Conservation (phyloP, 2,797 vertebrate species). For the Hyperoplus immaculatus region DNA sequence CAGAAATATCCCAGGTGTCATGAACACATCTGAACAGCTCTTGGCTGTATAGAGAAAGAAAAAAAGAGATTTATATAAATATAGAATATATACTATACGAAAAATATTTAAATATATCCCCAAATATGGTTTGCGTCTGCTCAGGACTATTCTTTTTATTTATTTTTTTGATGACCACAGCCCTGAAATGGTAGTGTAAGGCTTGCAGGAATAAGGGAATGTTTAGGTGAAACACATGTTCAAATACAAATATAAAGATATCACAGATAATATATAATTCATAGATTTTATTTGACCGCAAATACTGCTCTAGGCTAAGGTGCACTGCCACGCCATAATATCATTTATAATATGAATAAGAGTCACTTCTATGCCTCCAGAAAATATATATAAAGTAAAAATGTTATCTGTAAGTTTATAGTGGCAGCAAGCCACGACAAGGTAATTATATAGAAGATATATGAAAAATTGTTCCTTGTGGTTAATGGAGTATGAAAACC, state of each 20-base stretch:
- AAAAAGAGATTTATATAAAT: constrained; percentile 28
- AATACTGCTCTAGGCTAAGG: constrained; percentile 32
- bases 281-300: constrained; percentile 38
- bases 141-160: constrained; percentile 33
- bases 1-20: constrained; percentile 66
- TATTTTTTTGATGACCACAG: constrained; percentile 13
- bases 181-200: constrained; percentile 63
- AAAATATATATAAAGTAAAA: background rate
- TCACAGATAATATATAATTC: constrained; percentile 28
- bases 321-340: constrained; percentile 44
- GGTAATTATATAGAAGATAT: constrained; percentile 9
- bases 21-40: constrained; percentile 53
- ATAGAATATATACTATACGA: constrained; percentile 18
- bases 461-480: constrained; percentile 15
- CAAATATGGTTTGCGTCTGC: constrained; percentile 69
- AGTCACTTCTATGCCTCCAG: constrained; percentile 11
- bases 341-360: constrained; percentile 37
- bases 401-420: constrained; percentile 3
- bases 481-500: constrained; percentile 16
- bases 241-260: constrained; percentile 27
- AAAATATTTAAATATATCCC: constrained; percentile 28
- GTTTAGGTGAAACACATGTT: constrained; percentile 9
- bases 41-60: constrained; percentile 35
- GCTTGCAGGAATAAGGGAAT: constrained; percentile 42
- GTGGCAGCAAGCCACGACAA: constrained; percentile 6